phyloP scores from a whole-genome alignment of 1,140 invertebrate genomes.

The Macrosteles quadrilineatus region DNA sequence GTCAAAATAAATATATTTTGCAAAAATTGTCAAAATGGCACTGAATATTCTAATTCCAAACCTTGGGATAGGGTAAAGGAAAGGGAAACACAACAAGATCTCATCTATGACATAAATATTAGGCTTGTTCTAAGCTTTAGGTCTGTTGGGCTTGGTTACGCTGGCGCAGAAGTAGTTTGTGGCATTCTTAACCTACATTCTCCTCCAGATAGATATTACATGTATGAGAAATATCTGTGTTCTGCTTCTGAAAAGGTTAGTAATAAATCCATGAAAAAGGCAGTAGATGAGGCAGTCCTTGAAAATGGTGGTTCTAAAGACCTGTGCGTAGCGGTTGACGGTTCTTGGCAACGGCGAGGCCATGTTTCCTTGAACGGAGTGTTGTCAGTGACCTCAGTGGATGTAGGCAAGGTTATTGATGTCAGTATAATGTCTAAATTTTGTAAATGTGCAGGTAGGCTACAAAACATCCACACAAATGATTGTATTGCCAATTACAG shows the following conservation, averaged over 20 bases:
- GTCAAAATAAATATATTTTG: background rate
- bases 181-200: constrained; percentile 18
- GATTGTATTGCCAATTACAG: constrained; percentile 34
- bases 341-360: constrained; percentile 35
- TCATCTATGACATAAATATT: constrained; percentile 13
- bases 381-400: constrained; percentile 26
- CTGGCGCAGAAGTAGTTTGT: constrained; percentile 17
- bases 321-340: constrained; percentile 34
- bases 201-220: constrained; percentile 12
- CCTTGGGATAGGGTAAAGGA: too few relatives aligned
- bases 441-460: constrained; percentile 19
- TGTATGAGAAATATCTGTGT: background rate
- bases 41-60: background rate
- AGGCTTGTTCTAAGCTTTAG: background rate
- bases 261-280: constrained; percentile 18
- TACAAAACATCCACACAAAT: background rate
- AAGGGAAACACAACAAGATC: background rate
- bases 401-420: constrained; percentile 18
- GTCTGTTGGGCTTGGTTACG: background rate
- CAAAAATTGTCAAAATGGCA: background rate
- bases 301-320: constrained; percentile 25
- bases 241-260: constrained; percentile 1
- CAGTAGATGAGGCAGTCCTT: constrained; percentile 21
- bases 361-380: constrained; percentile 34
- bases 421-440: constrained; percentile 1